These are phyloP conservation scores for Adelognathus sp. DNA, from an alignment of 2,888 invertebrate genomes.

Conservation along the genomic window DNA sequence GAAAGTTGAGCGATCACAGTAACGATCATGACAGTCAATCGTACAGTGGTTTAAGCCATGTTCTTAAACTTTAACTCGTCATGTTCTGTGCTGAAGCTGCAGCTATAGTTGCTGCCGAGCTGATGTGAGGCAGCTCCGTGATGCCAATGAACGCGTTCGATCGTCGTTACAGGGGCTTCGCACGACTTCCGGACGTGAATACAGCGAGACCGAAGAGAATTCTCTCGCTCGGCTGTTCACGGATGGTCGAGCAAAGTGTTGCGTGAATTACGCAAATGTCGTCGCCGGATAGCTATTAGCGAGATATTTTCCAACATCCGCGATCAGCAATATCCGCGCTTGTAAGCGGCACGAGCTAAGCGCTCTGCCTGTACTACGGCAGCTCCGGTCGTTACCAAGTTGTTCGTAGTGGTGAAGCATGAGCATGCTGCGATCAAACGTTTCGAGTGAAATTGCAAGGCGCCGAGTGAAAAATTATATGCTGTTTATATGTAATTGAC, in stretches of 20 bases:
- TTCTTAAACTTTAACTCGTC: no score
- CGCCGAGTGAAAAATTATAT: not conserved
- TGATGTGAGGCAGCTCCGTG: no score
- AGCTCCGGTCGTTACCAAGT: not conserved
- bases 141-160: constrained; percentile 27
- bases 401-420: not conserved
- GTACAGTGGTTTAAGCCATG: no score
- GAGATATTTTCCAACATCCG: constrained; percentile 10
- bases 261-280: constrained; percentile 33
- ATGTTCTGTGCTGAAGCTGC: no score
- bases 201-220: not conserved
- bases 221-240: constrained; percentile 5
- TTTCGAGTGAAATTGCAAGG: not conserved
- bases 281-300: constrained; percentile 12
- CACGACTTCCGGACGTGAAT: constrained; percentile 17
- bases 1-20: no score
- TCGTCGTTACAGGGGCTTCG: constrained; percentile 16
- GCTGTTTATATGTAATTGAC: not conserved
- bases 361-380: not conserved
- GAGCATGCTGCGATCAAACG: not conserved
- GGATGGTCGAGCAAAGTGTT: constrained; percentile 22
- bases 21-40: no score
- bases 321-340: not conserved
- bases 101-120: no score
- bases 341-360: not conserved